A percentile compares a stretch with the other conserved stretches of the same genome.
Conservation (phyloP, 2,113 vertebrate species). For the Mormyrus lacerda region DNA sequence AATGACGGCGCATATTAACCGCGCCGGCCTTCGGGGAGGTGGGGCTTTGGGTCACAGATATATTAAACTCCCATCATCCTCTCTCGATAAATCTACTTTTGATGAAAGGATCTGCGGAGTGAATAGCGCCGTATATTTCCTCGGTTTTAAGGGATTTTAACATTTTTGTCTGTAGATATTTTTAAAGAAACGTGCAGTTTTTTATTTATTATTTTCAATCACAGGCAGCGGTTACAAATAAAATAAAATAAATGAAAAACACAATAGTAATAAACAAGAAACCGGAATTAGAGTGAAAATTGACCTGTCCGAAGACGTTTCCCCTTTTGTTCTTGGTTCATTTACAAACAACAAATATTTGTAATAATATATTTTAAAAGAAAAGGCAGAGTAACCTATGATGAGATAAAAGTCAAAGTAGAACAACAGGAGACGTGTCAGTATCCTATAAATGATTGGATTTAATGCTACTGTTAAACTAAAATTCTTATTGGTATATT, state of each 20-base stretch:
- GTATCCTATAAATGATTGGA: neutral
- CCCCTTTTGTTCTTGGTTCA: neutral
- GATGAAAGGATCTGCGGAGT: neutral
- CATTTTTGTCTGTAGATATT: neutral
- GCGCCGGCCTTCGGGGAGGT: slow-evolving; percentile 20
- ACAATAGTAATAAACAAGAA: neutral
- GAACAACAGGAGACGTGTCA: neutral
- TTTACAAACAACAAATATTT: neutral
- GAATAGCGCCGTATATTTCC: neutral
- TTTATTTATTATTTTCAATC: neutral
- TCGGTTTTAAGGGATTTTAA: neutral
- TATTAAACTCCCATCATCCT: slow-evolving; percentile 8
- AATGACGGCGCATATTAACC: neutral
- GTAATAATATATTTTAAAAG: neutral
- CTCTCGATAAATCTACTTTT: slow-evolving; percentile 20
- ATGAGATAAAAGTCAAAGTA: neutral
- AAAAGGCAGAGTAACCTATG: neutral
- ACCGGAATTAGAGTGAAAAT: neutral
- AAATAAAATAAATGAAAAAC: neutral
- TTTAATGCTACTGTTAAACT: neutral
- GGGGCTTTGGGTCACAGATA: neutral
- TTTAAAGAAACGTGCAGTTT: neutral
- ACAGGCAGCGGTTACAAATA: neutral
- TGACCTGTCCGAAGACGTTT: neutral
- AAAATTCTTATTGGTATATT: neutral